Conservation (phyloP, 2,797 vertebrate species). For the Cichlasoma orientale region DNA sequence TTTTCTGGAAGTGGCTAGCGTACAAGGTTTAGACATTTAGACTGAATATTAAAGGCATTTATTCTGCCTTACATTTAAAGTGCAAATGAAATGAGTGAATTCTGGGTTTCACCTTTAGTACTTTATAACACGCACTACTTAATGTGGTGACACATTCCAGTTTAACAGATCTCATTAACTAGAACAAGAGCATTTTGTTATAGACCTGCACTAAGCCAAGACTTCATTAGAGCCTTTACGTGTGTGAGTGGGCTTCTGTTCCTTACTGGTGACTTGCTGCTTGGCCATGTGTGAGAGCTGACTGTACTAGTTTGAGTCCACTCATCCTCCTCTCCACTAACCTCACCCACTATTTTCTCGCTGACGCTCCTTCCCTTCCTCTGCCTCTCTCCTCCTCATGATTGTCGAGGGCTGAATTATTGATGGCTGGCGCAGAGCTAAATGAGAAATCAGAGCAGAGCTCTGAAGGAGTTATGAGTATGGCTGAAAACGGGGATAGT, state of each 20-base stretch:
- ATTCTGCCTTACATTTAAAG: not conserved
- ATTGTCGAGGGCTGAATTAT: constrained; percentile 77
- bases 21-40: not conserved
- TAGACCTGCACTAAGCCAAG: constrained; percentile 28
- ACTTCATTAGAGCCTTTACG: constrained; percentile 56
- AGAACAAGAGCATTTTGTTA: constrained; percentile 41
- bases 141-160: constrained; percentile 37
- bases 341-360: constrained; percentile 60
- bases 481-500: constrained; percentile 3
- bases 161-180: constrained; percentile 31
- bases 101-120: constrained; percentile 9
- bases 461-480: constrained; percentile 37
- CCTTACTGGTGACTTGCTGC: constrained; percentile 48
- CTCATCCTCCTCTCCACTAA: constrained; percentile 46
- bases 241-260: constrained; percentile 48
- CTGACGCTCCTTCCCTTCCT: constrained; percentile 20
- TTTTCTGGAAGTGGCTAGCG: not conserved
- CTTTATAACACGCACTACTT: constrained; percentile 26
- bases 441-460: constrained; percentile 74
- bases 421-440: constrained; percentile 70
- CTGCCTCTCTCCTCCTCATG: constrained; percentile 42
- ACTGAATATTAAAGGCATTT: not conserved
- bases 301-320: constrained; percentile 62
- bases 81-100: not conserved
- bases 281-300: constrained; percentile 62